These are phyloP conservation scores for Drosophila mayri DNA, from an alignment of 1,140 invertebrate species.

Conservation along the genomic window DNA sequence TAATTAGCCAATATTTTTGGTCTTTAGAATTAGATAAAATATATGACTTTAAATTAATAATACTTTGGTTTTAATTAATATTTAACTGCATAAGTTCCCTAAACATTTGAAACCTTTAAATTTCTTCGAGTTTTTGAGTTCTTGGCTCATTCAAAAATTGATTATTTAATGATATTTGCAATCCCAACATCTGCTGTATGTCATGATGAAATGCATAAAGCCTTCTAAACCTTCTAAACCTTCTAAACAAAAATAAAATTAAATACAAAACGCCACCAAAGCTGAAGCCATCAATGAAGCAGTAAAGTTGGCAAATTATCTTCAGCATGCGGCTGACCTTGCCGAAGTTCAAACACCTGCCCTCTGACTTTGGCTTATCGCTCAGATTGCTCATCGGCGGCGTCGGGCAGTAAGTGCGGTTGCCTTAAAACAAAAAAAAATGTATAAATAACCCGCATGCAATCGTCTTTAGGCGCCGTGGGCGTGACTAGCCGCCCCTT, in stretches of 20 bases:
- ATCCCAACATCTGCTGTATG: background rate
- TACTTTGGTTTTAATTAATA: background rate
- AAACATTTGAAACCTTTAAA: background rate
- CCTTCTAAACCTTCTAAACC: background rate
- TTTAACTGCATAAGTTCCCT: background rate
- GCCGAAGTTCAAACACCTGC: slow-evolving; percentile 75
- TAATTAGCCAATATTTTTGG: background rate
- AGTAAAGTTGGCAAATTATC: slow-evolving; percentile 44
- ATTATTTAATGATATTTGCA: background rate
- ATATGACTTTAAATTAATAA: background rate
- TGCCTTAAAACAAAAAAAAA: slow-evolving; percentile 4
- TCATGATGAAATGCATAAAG: slow-evolving; percentile 19
- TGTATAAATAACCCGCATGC: slow-evolving; percentile 54
- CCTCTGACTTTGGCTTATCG: slow-evolving; percentile 75
- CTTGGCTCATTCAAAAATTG: background rate
- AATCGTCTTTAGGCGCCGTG: slow-evolving; percentile 48
- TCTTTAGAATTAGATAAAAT: no score
- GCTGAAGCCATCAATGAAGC: slow-evolving; percentile 19
- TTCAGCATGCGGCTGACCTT: slow-evolving; percentile 59
- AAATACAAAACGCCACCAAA: background rate
- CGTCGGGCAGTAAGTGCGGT: slow-evolving; percentile 8
- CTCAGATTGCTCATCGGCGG: slow-evolving; percentile 35
- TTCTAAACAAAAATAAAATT: background rate
- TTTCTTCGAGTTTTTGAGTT: no score
- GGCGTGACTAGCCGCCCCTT: slow-evolving; percentile 53